These are phyloP conservation scores for Channallabes apus DNA, from an alignment of 2,797 vertebrate species.

Conservation along the genomic window DNA sequence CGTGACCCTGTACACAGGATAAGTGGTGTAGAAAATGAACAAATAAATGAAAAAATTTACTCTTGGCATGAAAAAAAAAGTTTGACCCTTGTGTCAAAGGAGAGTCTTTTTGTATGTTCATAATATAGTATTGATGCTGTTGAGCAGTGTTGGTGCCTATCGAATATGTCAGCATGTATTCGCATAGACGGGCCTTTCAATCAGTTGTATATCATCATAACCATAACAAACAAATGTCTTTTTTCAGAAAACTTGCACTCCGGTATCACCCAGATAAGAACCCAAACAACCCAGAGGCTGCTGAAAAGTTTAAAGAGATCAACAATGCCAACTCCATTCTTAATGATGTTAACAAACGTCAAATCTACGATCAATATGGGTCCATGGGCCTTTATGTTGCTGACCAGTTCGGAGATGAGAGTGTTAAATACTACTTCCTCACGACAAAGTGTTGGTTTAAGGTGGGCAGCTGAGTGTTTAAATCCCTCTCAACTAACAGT, in stretches of 20 bases:
- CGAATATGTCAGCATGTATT: not conserved
- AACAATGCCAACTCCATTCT: conserved; percentile 90
- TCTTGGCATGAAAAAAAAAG: not conserved
- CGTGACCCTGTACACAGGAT: too few relatives aligned
- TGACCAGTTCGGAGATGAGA: conserved; percentile 89
- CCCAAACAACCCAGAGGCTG: conserved; percentile 84
- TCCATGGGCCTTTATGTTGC: conserved; percentile 89
- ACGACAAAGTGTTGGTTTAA: conserved; percentile 94
- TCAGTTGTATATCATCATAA: not conserved
- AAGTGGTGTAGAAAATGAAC: too few relatives aligned
- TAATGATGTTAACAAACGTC: conserved; percentile 81
- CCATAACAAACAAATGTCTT: not conserved
- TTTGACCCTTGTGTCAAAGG: not conserved
- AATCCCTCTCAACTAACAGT: not conserved
- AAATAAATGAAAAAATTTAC: not conserved
- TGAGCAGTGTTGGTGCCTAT: not conserved
- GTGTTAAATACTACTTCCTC: conserved; percentile 85
- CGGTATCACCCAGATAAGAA: conserved; percentile 95
- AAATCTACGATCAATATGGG: conserved; percentile 87
- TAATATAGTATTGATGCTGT: not conserved
- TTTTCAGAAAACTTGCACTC: conserved; percentile 83
- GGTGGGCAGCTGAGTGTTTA: conserved; percentile 68
- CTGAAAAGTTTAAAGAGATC: conserved; percentile 93
- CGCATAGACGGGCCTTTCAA: not conserved
- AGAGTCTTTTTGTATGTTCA: not conserved